These are phyloP conservation scores for Dolomedes plantarius DNA, from an alignment of 2,888 invertebrate genomes.

Conservation along the genomic window DNA sequence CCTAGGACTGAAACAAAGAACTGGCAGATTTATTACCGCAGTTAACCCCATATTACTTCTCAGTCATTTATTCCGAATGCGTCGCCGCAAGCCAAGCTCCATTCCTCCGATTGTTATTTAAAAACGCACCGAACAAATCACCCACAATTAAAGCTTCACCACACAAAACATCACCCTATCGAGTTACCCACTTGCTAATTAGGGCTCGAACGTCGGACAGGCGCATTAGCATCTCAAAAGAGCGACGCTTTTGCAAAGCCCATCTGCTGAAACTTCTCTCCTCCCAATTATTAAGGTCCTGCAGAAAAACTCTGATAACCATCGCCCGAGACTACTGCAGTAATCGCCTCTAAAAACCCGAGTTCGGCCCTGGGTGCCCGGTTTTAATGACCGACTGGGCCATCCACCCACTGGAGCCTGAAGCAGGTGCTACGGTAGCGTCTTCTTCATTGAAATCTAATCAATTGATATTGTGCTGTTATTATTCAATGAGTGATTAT, in stretches of 20 bases:
- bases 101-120: background rate
- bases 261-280: constrained; percentile 23
- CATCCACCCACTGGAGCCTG: constrained; percentile 29
- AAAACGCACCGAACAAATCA: background rate
- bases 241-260: background rate
- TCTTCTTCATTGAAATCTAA: constrained; percentile 54
- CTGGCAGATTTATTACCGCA: too few relatives aligned
- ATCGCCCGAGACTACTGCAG: constrained; percentile 23
- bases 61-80: too few relatives aligned
- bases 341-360: constrained; percentile 20
- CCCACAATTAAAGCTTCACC: background rate
- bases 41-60: too few relatives aligned
- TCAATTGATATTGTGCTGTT: constrained; percentile 60
- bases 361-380: constrained; percentile 25
- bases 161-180: background rate
- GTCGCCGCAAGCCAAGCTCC: too few relatives aligned
- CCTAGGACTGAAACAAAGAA: too few relatives aligned
- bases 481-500: background rate
- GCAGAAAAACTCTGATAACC: constrained; percentile 42
- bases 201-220: background rate
- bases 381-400: constrained; percentile 46
- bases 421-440: constrained; percentile 13
- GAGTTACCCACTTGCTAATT: constrained; percentile 12
- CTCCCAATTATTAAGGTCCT: constrained; percentile 39
- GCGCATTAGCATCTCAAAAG: constrained; percentile 53